Evolutionary conservation across 2,113 vertebrate genomes (phyloP), one percentile per base, ranked within the genome.

Genomic region (Crotophaga sulcirostris): DNA sequence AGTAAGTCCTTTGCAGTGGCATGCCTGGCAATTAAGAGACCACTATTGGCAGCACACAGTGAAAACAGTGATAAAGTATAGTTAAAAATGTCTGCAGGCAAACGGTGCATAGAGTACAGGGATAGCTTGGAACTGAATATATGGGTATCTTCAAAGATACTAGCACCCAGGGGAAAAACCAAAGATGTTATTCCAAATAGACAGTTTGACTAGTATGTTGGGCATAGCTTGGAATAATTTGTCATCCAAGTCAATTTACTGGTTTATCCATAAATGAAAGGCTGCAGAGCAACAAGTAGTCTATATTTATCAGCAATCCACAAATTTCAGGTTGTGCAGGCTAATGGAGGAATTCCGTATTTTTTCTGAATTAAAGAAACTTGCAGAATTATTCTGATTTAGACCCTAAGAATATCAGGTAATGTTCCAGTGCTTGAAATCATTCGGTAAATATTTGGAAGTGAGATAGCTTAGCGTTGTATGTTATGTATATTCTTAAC

Each of bases 61-160:
- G 87, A 96, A 96, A 94, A 84, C 90, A 88, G 60, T 93, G 88
- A 47, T 94, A 94, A 92, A 54, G 33, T 87, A 81, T 67, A 93
- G 92, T 75, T 87, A 64, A 78, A 85, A 90, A 89, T 87, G 58
- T 96, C 94, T 96, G 76, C 88, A 94, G 90, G 92, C 83, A 91
- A 94, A 95, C 75, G 94, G 87, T 24, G 54, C 36, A 24, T 17
- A 69, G 55, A 74, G 75, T 64, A 77, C 7, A 4, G 24, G 64
- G 68, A 60, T 51, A 52, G 60, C 56, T 60, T 81, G 31, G 66
- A 93, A 45, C 25, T 68, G 76, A 86, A 62, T 62, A 49, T 12
- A 59, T 36, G 38, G 80, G 29, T 2, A 0, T 86, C 76, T 52
- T 90, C 79, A 72, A 77, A 88, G 55, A 60, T 51, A 83, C 31